These are phyloP conservation scores for Plutomurus gul DNA, from an alignment of 1,140 invertebrate genomes.

Conservation along the genomic window DNA sequence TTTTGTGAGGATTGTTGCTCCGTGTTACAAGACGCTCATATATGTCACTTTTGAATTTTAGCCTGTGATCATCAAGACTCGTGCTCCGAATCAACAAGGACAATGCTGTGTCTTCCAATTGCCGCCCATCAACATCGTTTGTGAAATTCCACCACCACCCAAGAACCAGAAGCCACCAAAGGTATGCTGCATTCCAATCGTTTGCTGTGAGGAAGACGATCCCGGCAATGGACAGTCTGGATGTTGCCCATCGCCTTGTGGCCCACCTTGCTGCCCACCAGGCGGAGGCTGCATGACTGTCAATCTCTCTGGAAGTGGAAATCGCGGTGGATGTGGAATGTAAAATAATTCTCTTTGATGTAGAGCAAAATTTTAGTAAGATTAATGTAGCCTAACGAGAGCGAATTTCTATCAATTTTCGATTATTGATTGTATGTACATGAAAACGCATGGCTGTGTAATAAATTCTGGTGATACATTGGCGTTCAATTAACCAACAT, in stretches of 20 bases:
- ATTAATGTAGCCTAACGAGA: too few species aligned
- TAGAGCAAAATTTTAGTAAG: too few species aligned
- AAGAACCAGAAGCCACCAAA: conserved; percentile 49
- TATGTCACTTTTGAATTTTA: conserved; percentile 24
- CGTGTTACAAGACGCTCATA: background rate
- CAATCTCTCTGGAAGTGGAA: background rate
- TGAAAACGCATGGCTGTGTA: too few species aligned
- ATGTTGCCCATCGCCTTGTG: conserved; percentile 6
- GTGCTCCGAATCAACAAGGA: conserved; percentile 46
- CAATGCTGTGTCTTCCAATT: conserved; percentile 54
- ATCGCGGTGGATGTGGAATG: background rate
- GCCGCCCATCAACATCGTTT: conserved; percentile 53
- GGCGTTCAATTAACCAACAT: too few species aligned
- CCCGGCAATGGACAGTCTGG: background rate
- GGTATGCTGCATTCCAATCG: conserved; percentile 51
- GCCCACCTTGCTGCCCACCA: conserved; percentile 30
- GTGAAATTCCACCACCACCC: conserved; percentile 53
- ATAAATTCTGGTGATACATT: too few species aligned
- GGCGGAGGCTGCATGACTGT: conserved; percentile 34
- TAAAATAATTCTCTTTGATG: too few species aligned
- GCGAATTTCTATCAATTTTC: too few species aligned
- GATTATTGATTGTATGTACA: too few species aligned
- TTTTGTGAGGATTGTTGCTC: background rate
- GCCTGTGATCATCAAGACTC: conserved; percentile 50
- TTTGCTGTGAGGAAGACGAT: conserved; percentile 46